These are phyloP conservation scores for Luscinia luscinia DNA, from an alignment of 2,797 vertebrate species.

Conservation along the genomic window DNA sequence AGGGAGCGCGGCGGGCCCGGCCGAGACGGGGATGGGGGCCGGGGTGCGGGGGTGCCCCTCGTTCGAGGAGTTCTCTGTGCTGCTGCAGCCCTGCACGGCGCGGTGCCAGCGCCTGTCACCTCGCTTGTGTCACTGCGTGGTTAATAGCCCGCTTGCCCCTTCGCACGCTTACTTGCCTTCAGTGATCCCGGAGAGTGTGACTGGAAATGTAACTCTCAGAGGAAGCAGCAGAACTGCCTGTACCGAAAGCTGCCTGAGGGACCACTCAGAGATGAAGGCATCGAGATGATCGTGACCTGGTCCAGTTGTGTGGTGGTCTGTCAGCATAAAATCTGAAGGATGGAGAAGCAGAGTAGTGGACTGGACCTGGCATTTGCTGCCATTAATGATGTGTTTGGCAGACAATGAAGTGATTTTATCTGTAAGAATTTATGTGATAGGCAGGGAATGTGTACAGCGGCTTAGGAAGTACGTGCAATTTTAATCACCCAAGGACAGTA, in stretches of 20 bases:
- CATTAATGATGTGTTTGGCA: neutral
- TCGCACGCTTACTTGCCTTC: neutral
- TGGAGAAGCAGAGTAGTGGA: neutral
- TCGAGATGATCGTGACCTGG: fast-evolving
- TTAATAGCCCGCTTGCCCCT: neutral
- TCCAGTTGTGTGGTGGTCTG: fast-evolving
- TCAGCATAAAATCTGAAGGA: neutral
- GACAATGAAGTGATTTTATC: neutral
- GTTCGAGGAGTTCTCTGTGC: fast-evolving
- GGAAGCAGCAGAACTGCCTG: neutral
- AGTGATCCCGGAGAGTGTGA: fast-evolving
- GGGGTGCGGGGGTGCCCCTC: too few relatives aligned
- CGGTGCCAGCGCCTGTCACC: fast-evolving
- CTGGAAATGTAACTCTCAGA: neutral
- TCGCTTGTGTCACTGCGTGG: fast-evolving
- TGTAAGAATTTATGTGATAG: neutral
- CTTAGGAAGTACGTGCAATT: neutral
- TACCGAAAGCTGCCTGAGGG: neutral
- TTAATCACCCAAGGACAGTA: neutral
- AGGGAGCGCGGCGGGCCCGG: neutral
- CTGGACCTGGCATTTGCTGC: neutral
- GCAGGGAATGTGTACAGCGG: neutral
- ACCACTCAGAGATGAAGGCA: neutral
- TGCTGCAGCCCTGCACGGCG: neutral
- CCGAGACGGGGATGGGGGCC: neutral